Evolutionary conservation across 2,888 invertebrate species (phyloP).

Genomic region (Parascotia fuliginaria): DNA sequence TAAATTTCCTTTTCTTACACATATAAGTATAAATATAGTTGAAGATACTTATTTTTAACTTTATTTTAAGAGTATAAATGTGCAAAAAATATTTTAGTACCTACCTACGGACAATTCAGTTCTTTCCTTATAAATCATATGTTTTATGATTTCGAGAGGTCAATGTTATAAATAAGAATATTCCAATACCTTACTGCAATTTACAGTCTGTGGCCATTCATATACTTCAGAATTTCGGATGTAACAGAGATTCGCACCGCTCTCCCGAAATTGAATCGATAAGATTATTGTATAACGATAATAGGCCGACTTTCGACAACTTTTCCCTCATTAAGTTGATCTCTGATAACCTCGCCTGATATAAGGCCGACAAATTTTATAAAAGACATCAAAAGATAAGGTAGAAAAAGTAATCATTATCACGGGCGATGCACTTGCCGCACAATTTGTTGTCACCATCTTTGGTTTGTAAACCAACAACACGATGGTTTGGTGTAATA

Average conservation of each 20-base stretch:
- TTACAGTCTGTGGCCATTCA: constrained; percentile 25
- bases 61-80: too few species aligned
- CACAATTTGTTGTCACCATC: background rate
- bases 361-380: constrained; percentile 18
- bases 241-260: constrained; percentile 38
- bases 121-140: too few species aligned
- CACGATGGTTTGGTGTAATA: too few species aligned
- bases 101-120: too few species aligned
- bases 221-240: constrained; percentile 43
- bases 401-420: constrained; percentile 7
- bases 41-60: too few species aligned
- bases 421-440: constrained; percentile 1
- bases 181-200: background rate
- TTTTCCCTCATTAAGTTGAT: constrained; percentile 42
- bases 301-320: constrained; percentile 25
- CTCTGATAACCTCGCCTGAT: constrained; percentile 27
- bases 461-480: too few species aligned
- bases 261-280: constrained; percentile 47
- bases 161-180: too few species aligned
- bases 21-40: too few species aligned
- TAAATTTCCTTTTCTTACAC: too few species aligned
- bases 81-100: too few species aligned
- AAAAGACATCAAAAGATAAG: constrained; percentile 8
- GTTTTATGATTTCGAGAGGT: too few species aligned
- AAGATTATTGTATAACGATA: constrained; percentile 51